Evolutionary conservation across 2,888 invertebrate species (phyloP), one percentile per base, ranked within the genome.

Genomic region (Ectemnius lituratus): DNA sequence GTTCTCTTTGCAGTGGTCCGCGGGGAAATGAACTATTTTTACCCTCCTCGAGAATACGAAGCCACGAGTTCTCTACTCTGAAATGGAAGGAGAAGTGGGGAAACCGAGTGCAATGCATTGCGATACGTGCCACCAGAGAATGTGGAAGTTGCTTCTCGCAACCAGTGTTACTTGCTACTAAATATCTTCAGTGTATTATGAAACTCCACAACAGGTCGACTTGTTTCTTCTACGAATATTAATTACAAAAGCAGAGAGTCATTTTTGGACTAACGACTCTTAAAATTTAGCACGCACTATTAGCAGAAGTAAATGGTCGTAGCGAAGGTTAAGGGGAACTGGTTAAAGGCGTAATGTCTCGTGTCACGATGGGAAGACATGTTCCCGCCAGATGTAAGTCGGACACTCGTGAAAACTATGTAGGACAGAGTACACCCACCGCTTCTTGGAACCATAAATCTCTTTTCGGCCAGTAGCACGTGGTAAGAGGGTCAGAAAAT

Each of bases 21-120:
- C 71, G 46, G 74, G 68, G 81, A 77, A 83, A 83, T 68, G 75
- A 74, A 84, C 82, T 84, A 84, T 84, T 84, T 84, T 82, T 78
- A 76, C 79, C 75, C 75, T 70, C 60, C 52, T 27, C n/a, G 58
- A 57, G 68, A 61, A 62, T 59, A 62, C 67, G 63, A 37, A 58
- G 49, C 23, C 45, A 27, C 45, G 8, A 28, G 45, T 63, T 37
- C 37, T 37, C 37, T 37, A 37, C 37, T 6, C 37, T 11, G 37
- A 6, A 6, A 37, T 4, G 8, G 37, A 6, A 8, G 37, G 2
- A 11, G 37, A 37, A 37, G 37, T 6, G 28, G 28, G 28, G 28
- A 2, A 37, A 37, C 5, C 37, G 37, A 37, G 37, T 37, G 37
- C 37, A 11, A 37, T 6, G 37, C 37, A 37, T 37, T 37, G 37